Conservation (phyloP, 2,888 invertebrate species). For the Trypoxylon attenuatum region DNA sequence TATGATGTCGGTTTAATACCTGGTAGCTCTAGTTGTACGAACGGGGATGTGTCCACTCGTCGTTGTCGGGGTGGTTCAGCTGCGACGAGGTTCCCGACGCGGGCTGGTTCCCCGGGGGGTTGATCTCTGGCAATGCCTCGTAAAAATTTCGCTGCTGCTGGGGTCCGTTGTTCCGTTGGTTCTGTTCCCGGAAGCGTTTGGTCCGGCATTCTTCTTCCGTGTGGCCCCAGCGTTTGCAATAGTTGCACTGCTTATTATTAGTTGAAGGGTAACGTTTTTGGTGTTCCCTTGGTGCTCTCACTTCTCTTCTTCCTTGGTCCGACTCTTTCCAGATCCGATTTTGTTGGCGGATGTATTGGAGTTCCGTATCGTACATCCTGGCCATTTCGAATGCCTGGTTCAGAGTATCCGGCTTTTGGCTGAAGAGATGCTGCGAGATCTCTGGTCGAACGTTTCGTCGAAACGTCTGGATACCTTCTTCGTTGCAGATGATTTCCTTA, state of each 20-base stretch:
- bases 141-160: conserved; percentile 15
- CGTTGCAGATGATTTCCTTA: conserved; percentile 3
- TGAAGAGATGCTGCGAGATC: neutral
- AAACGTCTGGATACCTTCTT: conserved; percentile 3
- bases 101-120: neutral
- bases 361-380: neutral
- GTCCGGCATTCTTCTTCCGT: conserved; percentile 2
- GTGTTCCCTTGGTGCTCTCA: neutral
- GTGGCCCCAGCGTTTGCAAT: neutral
- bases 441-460: neutral
- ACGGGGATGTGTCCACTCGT: conserved; percentile 6
- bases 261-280: too few relatives aligned
- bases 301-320: too few relatives aligned
- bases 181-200: neutral
- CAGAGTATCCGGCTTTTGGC: neutral
- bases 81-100: neutral
- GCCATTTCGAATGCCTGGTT: neutral
- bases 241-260: neutral
- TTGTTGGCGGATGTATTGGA: neutral
- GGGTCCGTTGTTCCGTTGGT: neutral
- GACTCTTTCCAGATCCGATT: neutral
- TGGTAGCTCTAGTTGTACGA: conserved; percentile 15
- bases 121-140: neutral
- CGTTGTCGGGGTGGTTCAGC: conserved; percentile 3
- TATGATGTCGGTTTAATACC: neutral